Conservation (phyloP, 2,797 vertebrate species). For the Lacerta viridis region DNA sequence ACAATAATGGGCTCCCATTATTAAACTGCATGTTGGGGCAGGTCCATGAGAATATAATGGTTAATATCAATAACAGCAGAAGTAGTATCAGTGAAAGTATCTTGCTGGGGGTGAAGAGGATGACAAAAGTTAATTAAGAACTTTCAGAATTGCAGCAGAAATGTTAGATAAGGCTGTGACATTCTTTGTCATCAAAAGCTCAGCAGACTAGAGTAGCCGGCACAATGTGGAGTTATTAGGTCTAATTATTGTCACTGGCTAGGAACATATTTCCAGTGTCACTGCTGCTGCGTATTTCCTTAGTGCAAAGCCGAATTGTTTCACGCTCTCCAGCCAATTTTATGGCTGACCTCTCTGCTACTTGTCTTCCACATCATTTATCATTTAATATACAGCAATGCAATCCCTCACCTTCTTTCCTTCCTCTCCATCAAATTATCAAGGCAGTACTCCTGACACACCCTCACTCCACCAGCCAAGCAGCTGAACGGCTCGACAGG, state of each 20-base stretch:
- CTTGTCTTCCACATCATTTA: constrained; percentile 34
- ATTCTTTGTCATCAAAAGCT: constrained; percentile 13
- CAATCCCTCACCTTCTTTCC: neutral
- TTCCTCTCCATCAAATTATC: neutral
- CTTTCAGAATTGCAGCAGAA: constrained; percentile 18
- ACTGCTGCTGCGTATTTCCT: constrained; percentile 20
- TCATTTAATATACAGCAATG: constrained; percentile 14
- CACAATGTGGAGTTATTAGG: constrained; percentile 23
- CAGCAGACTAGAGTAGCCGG: neutral
- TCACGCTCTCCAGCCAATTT: neutral
- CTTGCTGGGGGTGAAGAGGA: neutral
- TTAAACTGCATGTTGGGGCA: neutral
- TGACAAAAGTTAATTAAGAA: neutral
- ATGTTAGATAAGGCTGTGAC: neutral
- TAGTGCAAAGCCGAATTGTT: constrained; percentile 34
- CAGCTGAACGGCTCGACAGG: neutral
- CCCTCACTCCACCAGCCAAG: constrained; percentile 11
- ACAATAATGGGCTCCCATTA: neutral
- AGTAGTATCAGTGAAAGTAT: neutral
- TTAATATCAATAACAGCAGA: neutral
- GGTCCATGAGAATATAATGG: neutral
- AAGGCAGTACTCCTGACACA: constrained; percentile 36
- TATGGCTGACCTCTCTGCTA: constrained; percentile 14
- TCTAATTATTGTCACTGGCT: constrained; percentile 28
- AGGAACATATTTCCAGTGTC: constrained; percentile 10